Base-by-base conservation (phyloP, 2,797 vertebrate genomes). In the Fistularia tabacaria region DNA sequence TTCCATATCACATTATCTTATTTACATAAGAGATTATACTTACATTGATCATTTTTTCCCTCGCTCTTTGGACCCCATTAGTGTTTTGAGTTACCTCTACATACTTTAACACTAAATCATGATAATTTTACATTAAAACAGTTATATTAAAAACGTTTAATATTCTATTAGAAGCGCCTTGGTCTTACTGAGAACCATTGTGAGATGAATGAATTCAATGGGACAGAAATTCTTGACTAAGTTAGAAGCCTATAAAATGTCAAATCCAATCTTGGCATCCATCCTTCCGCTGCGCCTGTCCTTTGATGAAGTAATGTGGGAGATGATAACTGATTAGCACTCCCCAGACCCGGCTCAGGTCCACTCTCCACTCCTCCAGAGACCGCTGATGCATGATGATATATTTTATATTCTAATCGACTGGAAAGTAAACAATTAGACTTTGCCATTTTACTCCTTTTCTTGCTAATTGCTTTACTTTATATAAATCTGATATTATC, bases 1-100 rank as follows among this genome's bases (percentile, higher is more conserved):
- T 95, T 94, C 92, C 93, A 93, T 95, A 93, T 93, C 91, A 93
- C 92, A 93, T 92, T 86, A 89, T 92, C 91, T 92, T 88, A 89
- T 91, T 92, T 91, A 89, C 91, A 77, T 66, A 73, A 92, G 91
- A 91, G 92, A 93, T 93, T 92, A 92, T 90, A 90, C 91, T 92
- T 91, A 90, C 90, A 49, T 64, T 71, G 62, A 58, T 64, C 59
- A 71, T 77, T 81, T 38, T 62, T 47, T 51, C 50, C 49, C 39
- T 49, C 65, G 45, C 56, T 73, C 53, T 41, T 48, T 58, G 25
- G 6, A 39, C 63, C 71, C 49, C 38, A 41, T 64, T 8, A 13
- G 57, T 71, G 53, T 43, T 46, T 73, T 25, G 15, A 10, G 13
- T 14, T 64, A 42, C 52, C 59, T 70, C 40, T 25, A 59, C 59